Conservation (phyloP, 92 coral and sea anemone species). For the Actinostola sp. region DNA sequence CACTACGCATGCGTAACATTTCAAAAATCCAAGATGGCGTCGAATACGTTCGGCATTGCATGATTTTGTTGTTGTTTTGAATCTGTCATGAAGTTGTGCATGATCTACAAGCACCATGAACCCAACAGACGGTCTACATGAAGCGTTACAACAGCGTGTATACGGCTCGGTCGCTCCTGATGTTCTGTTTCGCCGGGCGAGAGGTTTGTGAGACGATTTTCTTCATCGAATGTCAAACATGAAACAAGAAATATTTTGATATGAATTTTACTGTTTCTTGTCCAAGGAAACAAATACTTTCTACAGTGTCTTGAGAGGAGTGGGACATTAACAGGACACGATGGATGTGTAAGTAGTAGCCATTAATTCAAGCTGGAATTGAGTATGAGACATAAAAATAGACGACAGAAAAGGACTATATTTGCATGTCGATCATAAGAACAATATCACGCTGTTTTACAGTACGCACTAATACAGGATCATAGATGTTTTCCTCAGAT, state of each 20-base stretch:
- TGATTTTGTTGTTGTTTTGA: constrained; percentile 52
- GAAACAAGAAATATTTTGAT: neutral
- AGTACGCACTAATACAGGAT: no score
- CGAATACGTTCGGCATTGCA: constrained; percentile 11
- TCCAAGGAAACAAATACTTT: constrained; percentile 73
- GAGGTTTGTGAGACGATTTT: constrained; percentile 58
- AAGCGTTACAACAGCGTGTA: constrained; percentile 71
- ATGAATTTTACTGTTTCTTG: neutral
- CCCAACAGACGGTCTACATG: constrained; percentile 52
- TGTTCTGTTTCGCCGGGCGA: constrained; percentile 53
- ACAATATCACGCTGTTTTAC: no score
- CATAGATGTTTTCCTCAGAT: no score
- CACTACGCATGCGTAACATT: constrained; percentile 45
- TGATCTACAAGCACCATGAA: constrained; percentile 29
- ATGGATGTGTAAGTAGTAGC: constrained; percentile 99
- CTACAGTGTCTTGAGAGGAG: constrained; percentile 85
- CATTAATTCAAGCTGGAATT: no score
- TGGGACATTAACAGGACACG: constrained; percentile 82
- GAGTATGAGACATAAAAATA: no score
- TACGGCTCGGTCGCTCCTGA: constrained; percentile 67
- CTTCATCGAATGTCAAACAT: neutral
- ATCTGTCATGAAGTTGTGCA: constrained; percentile 26
- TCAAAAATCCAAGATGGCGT: constrained; percentile 65
- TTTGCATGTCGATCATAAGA: no score
- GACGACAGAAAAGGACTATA: no score